These are phyloP conservation scores for Acheta domesticus DNA, from an alignment of 2,888 invertebrate species.

Conservation along the genomic window DNA sequence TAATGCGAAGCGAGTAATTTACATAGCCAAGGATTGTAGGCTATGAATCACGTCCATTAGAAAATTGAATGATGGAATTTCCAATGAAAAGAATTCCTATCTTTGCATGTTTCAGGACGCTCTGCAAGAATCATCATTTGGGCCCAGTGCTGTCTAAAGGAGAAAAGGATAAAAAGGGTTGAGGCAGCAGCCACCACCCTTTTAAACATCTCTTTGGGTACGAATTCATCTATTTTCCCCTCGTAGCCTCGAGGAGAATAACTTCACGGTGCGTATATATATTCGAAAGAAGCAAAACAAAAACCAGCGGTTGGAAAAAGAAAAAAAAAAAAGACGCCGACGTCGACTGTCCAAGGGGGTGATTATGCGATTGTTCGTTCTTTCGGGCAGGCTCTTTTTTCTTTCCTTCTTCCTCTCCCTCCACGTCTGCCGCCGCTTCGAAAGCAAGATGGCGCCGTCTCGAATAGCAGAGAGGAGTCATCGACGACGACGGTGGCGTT, in stretches of 20 bases:
- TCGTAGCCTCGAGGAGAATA: background rate
- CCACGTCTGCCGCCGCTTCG: background rate
- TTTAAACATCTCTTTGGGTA: background rate
- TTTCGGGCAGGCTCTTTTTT: background rate
- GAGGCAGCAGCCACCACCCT: background rate
- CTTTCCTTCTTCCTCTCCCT: background rate
- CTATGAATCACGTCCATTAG: too few species aligned
- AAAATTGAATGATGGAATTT: too few species aligned
- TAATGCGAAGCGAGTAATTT: too few species aligned
- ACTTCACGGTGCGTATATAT: constrained; percentile 18
- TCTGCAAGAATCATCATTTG: too few species aligned
- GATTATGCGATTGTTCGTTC: constrained; percentile 18
- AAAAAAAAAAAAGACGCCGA: background rate
- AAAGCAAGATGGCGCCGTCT: background rate
- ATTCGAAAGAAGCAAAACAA: constrained; percentile 18
- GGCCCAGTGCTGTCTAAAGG: background rate
- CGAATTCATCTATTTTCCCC: constrained; percentile 18
- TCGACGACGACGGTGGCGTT: background rate
- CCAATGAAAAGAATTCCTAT: too few species aligned
- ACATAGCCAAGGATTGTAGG: too few species aligned
- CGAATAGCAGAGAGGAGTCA: background rate
- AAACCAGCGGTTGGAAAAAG: background rate
- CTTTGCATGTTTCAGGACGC: too few species aligned
- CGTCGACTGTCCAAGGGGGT: constrained; percentile 18
- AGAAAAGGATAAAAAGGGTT: background rate